Percentiles rank a stretch among this genome's conserved stretches.
Conservation (phyloP, 2,113 vertebrate genomes). For the Aphyosemion australe region DNA sequence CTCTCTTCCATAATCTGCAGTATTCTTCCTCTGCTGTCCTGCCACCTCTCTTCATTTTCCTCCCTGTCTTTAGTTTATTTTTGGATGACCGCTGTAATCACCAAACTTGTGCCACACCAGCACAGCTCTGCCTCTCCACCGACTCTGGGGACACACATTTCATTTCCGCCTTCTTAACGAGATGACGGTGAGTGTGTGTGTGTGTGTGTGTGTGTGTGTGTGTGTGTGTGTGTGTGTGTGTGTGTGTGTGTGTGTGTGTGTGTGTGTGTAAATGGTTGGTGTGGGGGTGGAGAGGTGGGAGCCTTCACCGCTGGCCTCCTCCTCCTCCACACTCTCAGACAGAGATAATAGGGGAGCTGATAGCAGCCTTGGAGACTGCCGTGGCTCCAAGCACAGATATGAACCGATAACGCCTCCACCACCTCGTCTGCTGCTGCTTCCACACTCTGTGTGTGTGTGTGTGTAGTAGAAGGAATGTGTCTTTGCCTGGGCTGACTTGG, state of each 20-base stretch:
- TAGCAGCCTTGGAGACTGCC: conserved; percentile 95
- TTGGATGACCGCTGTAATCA: conserved; percentile 27
- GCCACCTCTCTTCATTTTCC: conserved; percentile 10
- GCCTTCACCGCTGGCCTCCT: conserved; percentile 82
- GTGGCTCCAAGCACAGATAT: conserved; percentile 90
- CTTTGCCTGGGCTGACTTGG: neutral
- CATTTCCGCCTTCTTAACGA: conserved; percentile 94
- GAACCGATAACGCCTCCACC: conserved; percentile 91
- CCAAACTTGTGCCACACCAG: conserved; percentile 76
- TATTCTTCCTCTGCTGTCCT: conserved; percentile 4
- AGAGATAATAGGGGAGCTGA: conserved; percentile 96
- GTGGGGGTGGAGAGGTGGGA: conserved; percentile 59
- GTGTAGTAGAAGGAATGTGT: conserved; percentile 14
- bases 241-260: conserved; percentile 15
- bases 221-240: conserved; percentile 3
- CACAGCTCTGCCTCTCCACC: conserved; percentile 83
- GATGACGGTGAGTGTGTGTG: conserved; percentile 65
- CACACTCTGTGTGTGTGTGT: conserved; percentile 17
- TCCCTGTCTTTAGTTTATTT: conserved; percentile 41
- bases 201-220: conserved; percentile 27
- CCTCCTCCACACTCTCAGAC: conserved; percentile 77
- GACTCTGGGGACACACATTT: conserved; percentile 81
- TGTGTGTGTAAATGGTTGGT: conserved; percentile 32
- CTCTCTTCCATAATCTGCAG: conserved; percentile 9
- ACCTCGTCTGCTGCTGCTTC: conserved; percentile 76